Base-by-base conservation (phyloP, 2,888 invertebrate species). In the Acleris laterana region DNA sequence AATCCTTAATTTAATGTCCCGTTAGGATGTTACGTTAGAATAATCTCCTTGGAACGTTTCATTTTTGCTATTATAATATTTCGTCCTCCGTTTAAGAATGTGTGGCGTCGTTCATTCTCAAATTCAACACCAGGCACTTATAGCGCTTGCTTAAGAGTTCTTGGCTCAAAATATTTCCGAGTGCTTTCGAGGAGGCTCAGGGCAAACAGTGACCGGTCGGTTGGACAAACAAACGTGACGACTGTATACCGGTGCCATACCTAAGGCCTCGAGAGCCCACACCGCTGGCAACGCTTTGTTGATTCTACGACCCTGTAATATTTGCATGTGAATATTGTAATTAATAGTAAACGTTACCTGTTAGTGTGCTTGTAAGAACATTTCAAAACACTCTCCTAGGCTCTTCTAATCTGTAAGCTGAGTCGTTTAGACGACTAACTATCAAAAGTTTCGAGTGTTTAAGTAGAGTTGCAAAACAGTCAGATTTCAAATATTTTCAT, bases 141-240 rank as follows among this genome's bases (percentile, higher is more conserved):
- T 72, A 64, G 70, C 70, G 77, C 78, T 82, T 82, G 77, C 82
- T 84, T 74, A 85, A 86, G 80, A 80, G 79, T 79, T 79, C 74
- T 76, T 78, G 78, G 84, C 80, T 83, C 82, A 79, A 87, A 88
- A 89, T 87, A 88, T 89, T 85, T 89, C 87, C 77, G 82, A 89
- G 89, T 87, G 85, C 82, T 86, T 83, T 89, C 78, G 84, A 87
- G 83, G 83, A 86, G 85, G 82, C 84, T 80, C 80, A 78, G 79
- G 80, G 84, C 85, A 92, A 93, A 93, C 83, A 93, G 81, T 84
- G 92, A 91, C 90, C 91, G 90, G 90, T 90, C 81, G 83, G 82
- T 84, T 89, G 83, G 81, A 76, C 85, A 91, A 90, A 92, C 85
- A 92, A 79, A 82, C 82, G 77, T 73, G 72, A 74, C 72, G 81